Evolutionary conservation across 1,140 invertebrate species (phyloP).

Genomic region (Trichonephila inaurata): DNA sequence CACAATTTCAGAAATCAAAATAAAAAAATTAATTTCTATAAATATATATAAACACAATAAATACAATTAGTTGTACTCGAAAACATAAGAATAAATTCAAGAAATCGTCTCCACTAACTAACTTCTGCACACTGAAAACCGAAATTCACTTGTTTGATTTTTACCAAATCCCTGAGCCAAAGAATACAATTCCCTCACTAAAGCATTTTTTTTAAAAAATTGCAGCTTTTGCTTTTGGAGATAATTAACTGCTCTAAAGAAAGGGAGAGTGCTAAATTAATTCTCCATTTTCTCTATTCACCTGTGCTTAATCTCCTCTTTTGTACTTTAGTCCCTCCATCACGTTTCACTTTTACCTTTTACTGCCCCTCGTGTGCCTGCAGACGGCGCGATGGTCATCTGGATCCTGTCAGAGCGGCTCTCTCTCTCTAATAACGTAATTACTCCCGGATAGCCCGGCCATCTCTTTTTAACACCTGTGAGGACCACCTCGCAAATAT

Average conservation of each 20-base stretch:
- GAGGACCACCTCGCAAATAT: background rate
- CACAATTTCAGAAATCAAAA: no score
- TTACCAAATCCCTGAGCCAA: background rate
- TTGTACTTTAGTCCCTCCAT: background rate
- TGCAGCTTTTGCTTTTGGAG: background rate
- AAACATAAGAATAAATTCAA: no score
- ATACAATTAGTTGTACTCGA: no score
- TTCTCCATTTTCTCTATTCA: background rate
- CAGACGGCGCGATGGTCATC: background rate
- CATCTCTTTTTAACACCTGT: conserved; percentile 20
- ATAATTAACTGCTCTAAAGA: conserved; percentile 22
- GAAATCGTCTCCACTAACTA: no score
- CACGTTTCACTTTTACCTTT: background rate
- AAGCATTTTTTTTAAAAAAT: background rate
- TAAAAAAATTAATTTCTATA: no score
- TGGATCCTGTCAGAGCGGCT: background rate
- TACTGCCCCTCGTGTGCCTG: background rate
- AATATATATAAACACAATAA: no score
- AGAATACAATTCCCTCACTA: background rate
- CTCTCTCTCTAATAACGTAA: background rate
- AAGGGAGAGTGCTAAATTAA: conserved; percentile 49
- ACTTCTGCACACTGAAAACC: no score
- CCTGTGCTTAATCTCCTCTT: background rate
- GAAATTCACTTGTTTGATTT: no score
- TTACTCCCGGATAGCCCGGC: background rate